A percentile compares a stretch with the other conserved stretches of the same genome.
phyloP scores from a whole-genome alignment of 2,113 vertebrate species.

The Sporophila hypoxantha region DNA sequence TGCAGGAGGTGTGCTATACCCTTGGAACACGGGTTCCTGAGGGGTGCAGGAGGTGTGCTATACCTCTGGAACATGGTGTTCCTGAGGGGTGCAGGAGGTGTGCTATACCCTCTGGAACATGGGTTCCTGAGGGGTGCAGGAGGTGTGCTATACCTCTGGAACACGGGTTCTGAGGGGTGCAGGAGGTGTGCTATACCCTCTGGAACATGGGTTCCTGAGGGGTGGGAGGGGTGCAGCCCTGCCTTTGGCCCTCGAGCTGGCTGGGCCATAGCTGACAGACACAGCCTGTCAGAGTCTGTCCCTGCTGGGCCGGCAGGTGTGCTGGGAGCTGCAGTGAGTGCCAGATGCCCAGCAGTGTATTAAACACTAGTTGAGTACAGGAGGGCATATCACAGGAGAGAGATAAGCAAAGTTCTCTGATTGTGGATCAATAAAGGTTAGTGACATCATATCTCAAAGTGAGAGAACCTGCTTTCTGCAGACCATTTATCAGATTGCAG shows the following conservation, averaged over 20 bases:
- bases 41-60: fast-evolving
- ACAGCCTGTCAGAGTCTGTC: slow-evolving; percentile 62
- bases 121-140: no score
- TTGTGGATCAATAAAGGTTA: slow-evolving; percentile 97
- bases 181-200: no score
- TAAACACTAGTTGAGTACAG: slow-evolving; percentile 89
- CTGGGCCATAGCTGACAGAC: background rate
- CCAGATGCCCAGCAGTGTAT: slow-evolving; percentile 79
- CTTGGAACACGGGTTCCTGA: no score
- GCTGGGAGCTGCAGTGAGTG: slow-evolving; percentile 77
- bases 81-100: no score
- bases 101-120: no score
- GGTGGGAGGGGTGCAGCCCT: fast-evolving
- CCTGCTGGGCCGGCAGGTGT: slow-evolving; percentile 56
- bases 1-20: no score
- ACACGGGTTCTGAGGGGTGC: no score
- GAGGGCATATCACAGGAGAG: slow-evolving; percentile 89
- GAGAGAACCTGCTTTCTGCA: slow-evolving; percentile 89
- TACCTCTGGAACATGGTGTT: background rate
- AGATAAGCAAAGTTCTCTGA: slow-evolving; percentile 90
- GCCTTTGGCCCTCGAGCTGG: background rate
- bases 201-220: no score
- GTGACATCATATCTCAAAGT: slow-evolving; percentile 98
- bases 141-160: no score
- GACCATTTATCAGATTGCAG: slow-evolving; percentile 86